Conservation (phyloP, 1,140 invertebrate genomes). For the Battus philenor region DNA sequence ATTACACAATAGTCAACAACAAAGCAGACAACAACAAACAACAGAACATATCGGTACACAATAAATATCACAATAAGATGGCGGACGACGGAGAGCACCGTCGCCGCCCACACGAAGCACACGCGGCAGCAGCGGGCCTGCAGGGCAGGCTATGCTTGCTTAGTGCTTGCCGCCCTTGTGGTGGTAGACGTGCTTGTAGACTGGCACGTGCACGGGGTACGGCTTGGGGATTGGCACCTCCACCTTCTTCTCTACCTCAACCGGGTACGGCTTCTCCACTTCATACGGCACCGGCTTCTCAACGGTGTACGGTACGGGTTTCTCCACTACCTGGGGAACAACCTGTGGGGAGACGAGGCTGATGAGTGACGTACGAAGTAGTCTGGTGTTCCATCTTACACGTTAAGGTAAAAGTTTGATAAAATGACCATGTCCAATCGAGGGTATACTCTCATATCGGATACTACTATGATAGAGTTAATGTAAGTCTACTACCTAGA, state of each 20-base stretch:
- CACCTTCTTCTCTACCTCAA: conserved; percentile 86
- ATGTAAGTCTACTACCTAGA: too few relatives aligned
- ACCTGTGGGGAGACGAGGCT: conserved; percentile 51
- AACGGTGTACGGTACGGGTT: conserved; percentile 84
- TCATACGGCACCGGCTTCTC: conserved; percentile 86
- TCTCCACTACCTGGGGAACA: conserved; percentile 80
- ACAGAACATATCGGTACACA: conserved; percentile 52
- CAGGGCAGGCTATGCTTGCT: conserved; percentile 42
- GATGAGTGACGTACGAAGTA: too few relatives aligned
- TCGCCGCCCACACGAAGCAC: too few relatives aligned
- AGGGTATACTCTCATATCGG: too few relatives aligned
- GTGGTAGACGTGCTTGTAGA: conserved; percentile 88
- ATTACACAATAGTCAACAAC: conserved; percentile 72
- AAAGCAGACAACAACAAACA: conserved; percentile 52
- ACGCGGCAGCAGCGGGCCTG: conserved; percentile 31
- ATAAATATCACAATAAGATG: conserved; percentile 70
- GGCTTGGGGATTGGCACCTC: conserved; percentile 86
- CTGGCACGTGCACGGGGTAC: conserved; percentile 86
- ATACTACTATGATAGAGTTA: too few relatives aligned
- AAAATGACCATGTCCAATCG: too few relatives aligned
- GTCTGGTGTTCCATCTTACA: too few relatives aligned
- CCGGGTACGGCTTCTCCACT: conserved; percentile 86
- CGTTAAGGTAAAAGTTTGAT: too few relatives aligned
- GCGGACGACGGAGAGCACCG: conserved; percentile 45
- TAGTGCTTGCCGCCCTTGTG: conserved; percentile 78